A percentile compares a stretch with the other conserved stretches of the same genome.
phyloP scores from a whole-genome alignment of 2,797 vertebrate genomes.

The Falco naumanni region DNA sequence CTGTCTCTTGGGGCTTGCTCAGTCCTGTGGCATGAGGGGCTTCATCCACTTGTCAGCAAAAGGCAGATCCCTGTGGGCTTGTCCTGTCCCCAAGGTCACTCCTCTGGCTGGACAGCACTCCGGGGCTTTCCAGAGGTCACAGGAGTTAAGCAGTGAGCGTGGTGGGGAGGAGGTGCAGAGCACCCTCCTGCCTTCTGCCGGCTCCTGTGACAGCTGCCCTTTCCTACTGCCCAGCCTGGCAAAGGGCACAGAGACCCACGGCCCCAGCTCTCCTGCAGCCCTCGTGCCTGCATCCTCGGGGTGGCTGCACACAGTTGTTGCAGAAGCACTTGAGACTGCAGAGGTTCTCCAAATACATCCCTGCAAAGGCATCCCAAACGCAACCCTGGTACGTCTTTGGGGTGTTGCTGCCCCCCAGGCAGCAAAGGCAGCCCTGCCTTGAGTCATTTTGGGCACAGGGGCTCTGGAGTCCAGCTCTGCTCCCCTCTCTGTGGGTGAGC shows the following conservation, averaged over 20 bases:
- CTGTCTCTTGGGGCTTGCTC: neutral
- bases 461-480: neutral
- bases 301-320: accelerated
- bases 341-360: neutral
- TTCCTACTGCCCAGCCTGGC: neutral
- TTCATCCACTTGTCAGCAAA: neutral
- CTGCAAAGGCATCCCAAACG: neutral
- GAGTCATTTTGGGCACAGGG: neutral
- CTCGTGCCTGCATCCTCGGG: accelerated
- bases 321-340: accelerated
- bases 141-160: neutral
- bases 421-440: neutral
- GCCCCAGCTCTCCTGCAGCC: neutral
- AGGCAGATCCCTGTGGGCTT: neutral
- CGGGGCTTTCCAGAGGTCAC: neutral
- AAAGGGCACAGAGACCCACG: neutral
- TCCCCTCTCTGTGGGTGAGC: neutral
- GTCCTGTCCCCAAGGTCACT: constrained; percentile 4
- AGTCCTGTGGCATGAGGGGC: neutral
- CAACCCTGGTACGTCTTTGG: neutral
- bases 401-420: neutral
- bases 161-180: neutral
- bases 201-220: neutral
- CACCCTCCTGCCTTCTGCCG: neutral
- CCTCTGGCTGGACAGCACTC: neutral